Evolutionary conservation across 2,888 invertebrate genomes (phyloP).

Genomic region (Aporophyla nigra): DNA sequence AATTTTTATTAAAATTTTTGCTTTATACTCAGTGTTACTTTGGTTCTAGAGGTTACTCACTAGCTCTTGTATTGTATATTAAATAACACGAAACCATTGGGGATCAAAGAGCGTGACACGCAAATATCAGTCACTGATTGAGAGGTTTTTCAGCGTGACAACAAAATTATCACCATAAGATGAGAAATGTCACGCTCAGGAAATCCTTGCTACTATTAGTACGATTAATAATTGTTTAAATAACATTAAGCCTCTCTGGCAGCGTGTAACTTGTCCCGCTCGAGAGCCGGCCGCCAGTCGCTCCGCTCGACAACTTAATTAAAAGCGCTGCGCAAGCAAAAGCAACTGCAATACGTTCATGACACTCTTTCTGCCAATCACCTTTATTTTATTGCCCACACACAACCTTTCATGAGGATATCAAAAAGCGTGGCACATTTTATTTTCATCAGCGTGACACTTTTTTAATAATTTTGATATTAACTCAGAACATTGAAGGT

Average conservation of each 20-base stretch:
- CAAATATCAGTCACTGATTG: not conserved
- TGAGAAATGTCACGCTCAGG: not conserved
- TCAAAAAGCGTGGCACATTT: not conserved
- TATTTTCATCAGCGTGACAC: not conserved
- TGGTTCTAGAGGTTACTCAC: not conserved
- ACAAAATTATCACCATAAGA: not conserved
- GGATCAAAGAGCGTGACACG: slow-evolving; percentile 1
- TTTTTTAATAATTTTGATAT: not conserved
- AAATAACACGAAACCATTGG: not conserved
- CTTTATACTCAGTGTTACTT: not conserved
- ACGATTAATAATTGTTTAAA: slow-evolving; percentile 3
- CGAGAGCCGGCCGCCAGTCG: slow-evolving; percentile 54
- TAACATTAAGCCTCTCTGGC: not conserved
- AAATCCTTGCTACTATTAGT: not conserved
- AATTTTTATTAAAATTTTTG: slow-evolving; percentile 32
- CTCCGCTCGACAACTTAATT: slow-evolving; percentile 81
- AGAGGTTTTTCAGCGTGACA: not conserved
- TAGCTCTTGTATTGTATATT: not conserved
- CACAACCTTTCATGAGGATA: not conserved
- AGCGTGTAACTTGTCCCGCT: slow-evolving; percentile 53
- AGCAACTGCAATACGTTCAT: slow-evolving; percentile 60
- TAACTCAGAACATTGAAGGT: not conserved
- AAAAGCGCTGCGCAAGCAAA: slow-evolving; percentile 77
- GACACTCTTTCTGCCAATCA: slow-evolving; percentile 80
- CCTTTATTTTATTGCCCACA: slow-evolving; percentile 65